phyloP scores from a whole-genome alignment of 2,888 invertebrate genomes.

The Liposcelis brunnea region DNA sequence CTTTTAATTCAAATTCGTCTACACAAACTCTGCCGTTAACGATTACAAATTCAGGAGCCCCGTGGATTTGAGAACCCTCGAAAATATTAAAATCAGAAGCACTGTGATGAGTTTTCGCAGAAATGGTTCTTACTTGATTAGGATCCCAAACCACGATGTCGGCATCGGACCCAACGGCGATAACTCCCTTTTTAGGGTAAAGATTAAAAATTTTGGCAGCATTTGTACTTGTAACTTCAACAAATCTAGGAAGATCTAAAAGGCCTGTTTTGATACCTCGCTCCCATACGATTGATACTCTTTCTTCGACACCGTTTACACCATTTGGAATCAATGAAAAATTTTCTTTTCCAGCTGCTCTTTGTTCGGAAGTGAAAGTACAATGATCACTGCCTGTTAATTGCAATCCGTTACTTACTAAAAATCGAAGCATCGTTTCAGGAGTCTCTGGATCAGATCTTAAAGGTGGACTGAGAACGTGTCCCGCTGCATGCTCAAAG shows the following conservation, averaged over 20 bases:
- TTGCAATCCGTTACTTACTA: constrained; percentile 81
- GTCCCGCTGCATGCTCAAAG: constrained; percentile 88
- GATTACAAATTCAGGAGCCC: constrained; percentile 84
- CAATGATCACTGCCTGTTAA: constrained; percentile 94
- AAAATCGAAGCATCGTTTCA: constrained; percentile 59
- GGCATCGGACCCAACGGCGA: constrained; percentile 86
- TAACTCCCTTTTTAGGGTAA: constrained; percentile 88
- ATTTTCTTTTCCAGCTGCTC: constrained; percentile 69
- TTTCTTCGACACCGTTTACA: constrained; percentile 92
- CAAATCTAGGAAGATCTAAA: constrained; percentile 84
- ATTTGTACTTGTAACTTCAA: constrained; percentile 87
- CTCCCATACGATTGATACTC: constrained; percentile 96
- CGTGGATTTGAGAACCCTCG: constrained; percentile 86
- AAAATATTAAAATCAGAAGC: constrained; percentile 95
- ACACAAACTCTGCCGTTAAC: constrained; percentile 81
- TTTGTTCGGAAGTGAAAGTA: constrained; percentile 83
- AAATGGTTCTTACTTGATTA: constrained; percentile 63
- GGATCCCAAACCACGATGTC: constrained; percentile 97
- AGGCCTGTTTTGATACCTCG: constrained; percentile 79
- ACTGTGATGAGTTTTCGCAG: constrained; percentile 80
- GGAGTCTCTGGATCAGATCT: constrained; percentile 83
- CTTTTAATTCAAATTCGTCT: constrained; percentile 77
- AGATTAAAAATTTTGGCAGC: constrained; percentile 96
- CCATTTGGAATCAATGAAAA: constrained; percentile 93
- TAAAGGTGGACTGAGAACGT: constrained; percentile 88